Evolutionary conservation across 2,888 invertebrate genomes (phyloP), one percentile per base, ranked within the genome.

Genomic region (Arrhopalites spinosus): DNA sequence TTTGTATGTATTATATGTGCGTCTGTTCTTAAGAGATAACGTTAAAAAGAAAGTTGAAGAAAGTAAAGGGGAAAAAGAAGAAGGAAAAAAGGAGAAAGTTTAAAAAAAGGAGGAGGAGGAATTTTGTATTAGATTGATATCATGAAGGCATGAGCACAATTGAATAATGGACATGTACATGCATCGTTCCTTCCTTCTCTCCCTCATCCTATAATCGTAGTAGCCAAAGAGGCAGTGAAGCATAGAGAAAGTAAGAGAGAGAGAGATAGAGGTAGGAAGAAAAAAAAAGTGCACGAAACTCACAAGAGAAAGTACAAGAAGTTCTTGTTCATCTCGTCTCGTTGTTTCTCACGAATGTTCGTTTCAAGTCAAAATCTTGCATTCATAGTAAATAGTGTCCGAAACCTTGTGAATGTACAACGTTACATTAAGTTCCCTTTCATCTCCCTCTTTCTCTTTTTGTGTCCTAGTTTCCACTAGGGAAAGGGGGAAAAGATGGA

Each of bases 51-150:
- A 56, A 20, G n/a, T 13, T 8, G n/a, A 66, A 20, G 43, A 66
- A 17, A 43, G 43, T 36, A 66, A 66, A 30, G 25, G 43, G 43
- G 30, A 3, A 23, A 20, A 2, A 23, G 11, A 23, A 59, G 23
- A 2, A 23, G 23, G 59, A 13, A 50, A 50, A 50, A 45, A 59
- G 17, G 56, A 71, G 63, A 66, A 25, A 67, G 36, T 63, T 45
- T 61, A 47, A n/a, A 45, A 67, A 59, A 36, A 66, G 66, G 53
- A 73, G 25, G 50, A 64, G 50, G 67, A 25, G 50, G 66, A 66
- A 66, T 66, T 66, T 36, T 7, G 66, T 36, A 29, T 66, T 36
- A 20, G 43, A 66, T 66, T 66, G 66, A 43, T 66, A 66, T 66
- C 43, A 66, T 43, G 66, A 43, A 66, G 30, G 66, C 66, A 66